Evolutionary conservation across 1,140 invertebrate genomes (phyloP), one percentile per base, ranked within the genome.

Genomic region (Luehdorfia chinensis): DNA sequence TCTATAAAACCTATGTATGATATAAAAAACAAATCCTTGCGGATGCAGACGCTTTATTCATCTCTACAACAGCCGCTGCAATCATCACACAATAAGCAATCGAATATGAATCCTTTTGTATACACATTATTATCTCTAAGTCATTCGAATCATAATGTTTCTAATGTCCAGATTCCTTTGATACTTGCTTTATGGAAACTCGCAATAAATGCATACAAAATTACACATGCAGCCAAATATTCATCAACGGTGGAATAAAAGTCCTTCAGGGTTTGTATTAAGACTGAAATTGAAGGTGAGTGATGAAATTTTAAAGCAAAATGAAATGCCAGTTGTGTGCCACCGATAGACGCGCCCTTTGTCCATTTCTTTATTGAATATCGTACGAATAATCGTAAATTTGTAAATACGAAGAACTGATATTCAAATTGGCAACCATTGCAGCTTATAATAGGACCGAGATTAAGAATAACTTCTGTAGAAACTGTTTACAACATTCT

Each of bases 301-400:
- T 14, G 0, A 6, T 16, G 44, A 19, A 14, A 7, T 36, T 18
- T 8, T 1, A 19, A 9, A 18, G 9, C 11, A 31, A 15, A 46
- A 18, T 9, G 27, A 23, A n/a, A 8, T 21, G 8, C 15, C 12
- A 11, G 6, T 30, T 7, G 11, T 47, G 33, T 48, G 50, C 54
- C 47, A 54, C 46, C 55, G 37, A 50, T 50, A 50, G 53, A 53
- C 34, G 30, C 21, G 43, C 18, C 44, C 57, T 65, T 70, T 70
- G 67, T 70, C 52, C 58, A 50, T 30, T 56, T 54, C 45, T 60
- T 65, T 65, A 71, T 75, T 69, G 63, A 74, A 71, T 64, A 65
- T 64, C 47, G 50, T 47, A 74, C 50, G 56, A 36, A 62, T 58
- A 64, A 74, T 68, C 65, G 55, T 74, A 74, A 71, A 74, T 66